A percentile compares a stretch with the other conserved stretches of the same genome.
phyloP scores from a whole-genome alignment of 2,797 vertebrate species.

The Hypotaenidia okinawae region DNA sequence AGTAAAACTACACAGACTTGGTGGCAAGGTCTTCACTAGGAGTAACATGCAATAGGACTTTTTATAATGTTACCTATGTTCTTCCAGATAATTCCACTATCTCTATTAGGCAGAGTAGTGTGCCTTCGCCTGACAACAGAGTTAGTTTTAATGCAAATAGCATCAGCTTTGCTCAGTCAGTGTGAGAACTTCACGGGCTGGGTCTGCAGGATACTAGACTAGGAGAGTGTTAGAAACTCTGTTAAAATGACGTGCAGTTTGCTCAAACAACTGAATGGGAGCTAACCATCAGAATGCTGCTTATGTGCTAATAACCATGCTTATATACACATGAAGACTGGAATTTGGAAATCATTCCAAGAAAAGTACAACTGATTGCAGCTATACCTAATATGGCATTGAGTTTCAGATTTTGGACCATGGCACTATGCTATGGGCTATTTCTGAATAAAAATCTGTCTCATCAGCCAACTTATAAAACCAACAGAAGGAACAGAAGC shows the following conservation, averaged over 20 bases:
- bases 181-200: not conserved
- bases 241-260: not conserved
- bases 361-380: not conserved
- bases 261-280: not conserved
- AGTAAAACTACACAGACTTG: not conserved
- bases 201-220: not conserved
- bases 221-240: not conserved
- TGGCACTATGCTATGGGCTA: not conserved
- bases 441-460: slow-evolving; percentile 23
- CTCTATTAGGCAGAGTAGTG: not conserved
- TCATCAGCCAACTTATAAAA: slow-evolving; percentile 27
- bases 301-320: not conserved
- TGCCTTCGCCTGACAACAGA: not conserved
- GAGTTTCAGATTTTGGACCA: slow-evolving; percentile 9
- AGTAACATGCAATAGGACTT: not conserved
- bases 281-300: not conserved
- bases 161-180: not conserved
- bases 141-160: not conserved
- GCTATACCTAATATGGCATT: slow-evolving; percentile 63
- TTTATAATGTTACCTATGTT: not conserved
- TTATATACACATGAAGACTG: too few relatives aligned
- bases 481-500: not conserved
- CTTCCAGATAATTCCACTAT: not conserved
- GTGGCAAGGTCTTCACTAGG: not conserved
- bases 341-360: too few relatives aligned